Evolutionary conservation across 2,113 vertebrate genomes (phyloP).

Genomic region (Plectropomus leopardus): DNA sequence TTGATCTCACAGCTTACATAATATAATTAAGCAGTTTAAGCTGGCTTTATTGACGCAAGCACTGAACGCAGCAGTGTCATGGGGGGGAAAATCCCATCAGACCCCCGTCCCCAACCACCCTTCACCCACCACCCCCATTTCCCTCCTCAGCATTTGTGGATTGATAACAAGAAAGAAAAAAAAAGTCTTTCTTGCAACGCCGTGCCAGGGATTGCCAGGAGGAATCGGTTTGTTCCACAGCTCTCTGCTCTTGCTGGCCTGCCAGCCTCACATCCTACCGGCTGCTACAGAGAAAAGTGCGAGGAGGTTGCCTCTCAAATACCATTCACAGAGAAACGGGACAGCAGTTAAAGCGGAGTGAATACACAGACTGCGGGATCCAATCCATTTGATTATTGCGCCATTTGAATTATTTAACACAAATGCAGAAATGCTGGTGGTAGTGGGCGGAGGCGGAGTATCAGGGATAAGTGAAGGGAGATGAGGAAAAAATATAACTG

Average conservation of each 20-base stretch:
- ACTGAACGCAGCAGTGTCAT: conserved; percentile 58
- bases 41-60: conserved; percentile 74
- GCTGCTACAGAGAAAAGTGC: conserved; percentile 28
- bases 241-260: conserved; percentile 38
- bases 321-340: conserved; percentile 49
- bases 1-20: conserved; percentile 83
- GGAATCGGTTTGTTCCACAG: conserved; percentile 73
- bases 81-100: conserved; percentile 25
- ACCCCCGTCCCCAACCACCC: neutral
- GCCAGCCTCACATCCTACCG: conserved; percentile 45
- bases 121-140: conserved; percentile 45
- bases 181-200: conserved; percentile 32
- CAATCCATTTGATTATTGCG: conserved; percentile 68
- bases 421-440: conserved; percentile 55
- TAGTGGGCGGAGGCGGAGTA: conserved; percentile 47
- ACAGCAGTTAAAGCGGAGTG: conserved; percentile 49
- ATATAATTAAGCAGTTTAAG: conserved; percentile 85
- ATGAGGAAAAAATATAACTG: conserved; percentile 68
- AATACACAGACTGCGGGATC: conserved; percentile 56
- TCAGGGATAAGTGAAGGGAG: conserved; percentile 45
- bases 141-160: conserved; percentile 59
- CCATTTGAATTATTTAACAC: conserved; percentile 75
- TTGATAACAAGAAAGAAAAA: conserved; percentile 46
- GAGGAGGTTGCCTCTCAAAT: conserved; percentile 47
- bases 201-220: conserved; percentile 53